Base-by-base conservation (phyloP, 2,888 invertebrate species). In the Lithophane ornitopus region DNA sequence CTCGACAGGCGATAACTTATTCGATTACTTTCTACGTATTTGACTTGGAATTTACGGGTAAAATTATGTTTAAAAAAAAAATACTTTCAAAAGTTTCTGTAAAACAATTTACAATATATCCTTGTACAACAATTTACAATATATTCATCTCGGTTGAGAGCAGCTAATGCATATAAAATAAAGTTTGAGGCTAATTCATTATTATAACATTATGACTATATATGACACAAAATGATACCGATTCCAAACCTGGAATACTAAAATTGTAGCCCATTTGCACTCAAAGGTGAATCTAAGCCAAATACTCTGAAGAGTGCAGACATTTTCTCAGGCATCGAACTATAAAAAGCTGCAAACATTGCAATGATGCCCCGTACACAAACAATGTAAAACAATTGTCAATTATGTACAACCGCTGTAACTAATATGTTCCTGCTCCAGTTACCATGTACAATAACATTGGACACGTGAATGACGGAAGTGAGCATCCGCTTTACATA, bases 361-460 rank as follows among this genome's bases (percentile, higher is more conserved):
- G 12, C 39, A 71, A 54, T 28, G 54, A 58, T 62, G 34, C 41
- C 34, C 22, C 39, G 22, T 44, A 54, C 54, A 65, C 65, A 74
- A 62, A 70, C 85, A 74, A 76, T 46, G 79, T 76, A 79, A 84
- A 80, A 88, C 89, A 87, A 88, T 89, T 85, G 89, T 81, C 85
- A 85, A 86, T 87, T 84, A 88, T 84, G 75, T 63, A 80, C 67
- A 81, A 72, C 63, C 78, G 82, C 85, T 90, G 90, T 88, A 88
- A 88, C 90, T 90, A 91, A 92, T 90, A 89, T 86, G 84, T 88
- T 85, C 87, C 75, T 91, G 94, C 93, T 93, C 95, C 92, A 94
- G 90, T 94, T 94, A 90, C 87, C 87, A 81, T 85, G 85, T 86
- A 93, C 94, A 93, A 93, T 93, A 90, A 89, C 89, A 89, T 84